These are phyloP conservation scores for Boleophthalmus pectinirostris DNA, from an alignment of 2,113 vertebrate genomes.

Conservation along the genomic window DNA sequence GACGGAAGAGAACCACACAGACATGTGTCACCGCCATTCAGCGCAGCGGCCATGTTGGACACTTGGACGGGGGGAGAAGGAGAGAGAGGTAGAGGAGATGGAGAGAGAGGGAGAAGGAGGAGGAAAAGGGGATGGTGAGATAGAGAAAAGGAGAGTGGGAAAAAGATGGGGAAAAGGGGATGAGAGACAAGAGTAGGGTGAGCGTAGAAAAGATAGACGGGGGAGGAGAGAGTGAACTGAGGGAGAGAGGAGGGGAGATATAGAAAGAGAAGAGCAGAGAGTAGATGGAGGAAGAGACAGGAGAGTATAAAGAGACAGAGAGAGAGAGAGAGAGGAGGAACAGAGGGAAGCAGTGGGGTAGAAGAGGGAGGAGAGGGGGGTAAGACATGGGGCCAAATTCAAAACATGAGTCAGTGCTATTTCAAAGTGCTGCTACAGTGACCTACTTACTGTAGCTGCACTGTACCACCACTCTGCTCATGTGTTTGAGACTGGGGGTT, in stretches of 20 bases:
- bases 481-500: too few relatives aligned
- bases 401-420: slow-evolving; percentile 48
- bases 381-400: not conserved
- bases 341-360: too few relatives aligned
- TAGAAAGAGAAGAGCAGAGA: too few relatives aligned
- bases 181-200: not conserved
- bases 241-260: not conserved
- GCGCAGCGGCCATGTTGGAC: not conserved
- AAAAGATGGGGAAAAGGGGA: not conserved
- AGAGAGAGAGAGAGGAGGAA: not conserved
- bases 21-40: slow-evolving; percentile 61
- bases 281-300: too few relatives aligned
- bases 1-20: slow-evolving; percentile 2
- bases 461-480: slow-evolving; percentile 12
- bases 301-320: not conserved
- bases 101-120: not conserved
- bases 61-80: not conserved
- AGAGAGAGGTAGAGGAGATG: too few relatives aligned
- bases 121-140: too few relatives aligned
- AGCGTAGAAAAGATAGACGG: not conserved
- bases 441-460: slow-evolving; percentile 31
- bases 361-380: not conserved
- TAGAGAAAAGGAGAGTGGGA: too few relatives aligned
- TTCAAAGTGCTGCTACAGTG: slow-evolving; percentile 30
- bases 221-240: too few relatives aligned